Evolutionary conservation across 2,888 invertebrate species (phyloP).

Genomic region (Cacoxenus indagator): DNA sequence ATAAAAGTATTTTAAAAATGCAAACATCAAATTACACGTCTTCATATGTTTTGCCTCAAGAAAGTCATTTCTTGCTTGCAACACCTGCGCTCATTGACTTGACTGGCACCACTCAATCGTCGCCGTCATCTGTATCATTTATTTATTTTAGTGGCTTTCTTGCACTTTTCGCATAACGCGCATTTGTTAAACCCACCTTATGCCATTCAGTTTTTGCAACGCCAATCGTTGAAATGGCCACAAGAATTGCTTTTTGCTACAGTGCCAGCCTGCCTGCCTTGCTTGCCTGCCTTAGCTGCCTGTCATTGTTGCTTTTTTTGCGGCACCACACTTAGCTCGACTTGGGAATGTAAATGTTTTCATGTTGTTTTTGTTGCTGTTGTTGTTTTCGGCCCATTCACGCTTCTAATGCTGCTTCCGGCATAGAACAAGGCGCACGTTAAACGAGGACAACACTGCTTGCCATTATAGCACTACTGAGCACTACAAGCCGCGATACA

Average conservation of each 20-base stretch:
- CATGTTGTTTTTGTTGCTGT: conserved; percentile 33
- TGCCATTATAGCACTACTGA: conserved; percentile 3
- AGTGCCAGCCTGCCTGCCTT: background rate
- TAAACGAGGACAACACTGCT: conserved; percentile 47
- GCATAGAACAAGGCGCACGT: conserved; percentile 50
- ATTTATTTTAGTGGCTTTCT: conserved; percentile 4
- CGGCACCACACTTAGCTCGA: background rate
- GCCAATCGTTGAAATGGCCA: background rate
- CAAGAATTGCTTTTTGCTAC: background rate
- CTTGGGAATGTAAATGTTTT: conserved; percentile 13
- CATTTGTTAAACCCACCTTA: background rate
- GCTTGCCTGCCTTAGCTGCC: background rate
- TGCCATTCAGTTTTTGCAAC: background rate
- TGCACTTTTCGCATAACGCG: background rate
- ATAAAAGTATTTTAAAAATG: background rate
- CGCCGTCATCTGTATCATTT: background rate
- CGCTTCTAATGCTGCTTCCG: conserved; percentile 62
- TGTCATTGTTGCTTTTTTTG: conserved; percentile 11
- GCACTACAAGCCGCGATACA: conserved; percentile 9
- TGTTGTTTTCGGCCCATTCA: conserved; percentile 62
- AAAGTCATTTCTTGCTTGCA: background rate
- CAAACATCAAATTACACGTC: background rate
- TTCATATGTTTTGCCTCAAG: background rate
- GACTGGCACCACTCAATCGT: background rate
- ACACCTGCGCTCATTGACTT: background rate